Percentiles rank a stretch among this genome's conserved stretches.
Conservation (phyloP, 2,113 vertebrate species). For the Galemys pyrenaicus region DNA sequence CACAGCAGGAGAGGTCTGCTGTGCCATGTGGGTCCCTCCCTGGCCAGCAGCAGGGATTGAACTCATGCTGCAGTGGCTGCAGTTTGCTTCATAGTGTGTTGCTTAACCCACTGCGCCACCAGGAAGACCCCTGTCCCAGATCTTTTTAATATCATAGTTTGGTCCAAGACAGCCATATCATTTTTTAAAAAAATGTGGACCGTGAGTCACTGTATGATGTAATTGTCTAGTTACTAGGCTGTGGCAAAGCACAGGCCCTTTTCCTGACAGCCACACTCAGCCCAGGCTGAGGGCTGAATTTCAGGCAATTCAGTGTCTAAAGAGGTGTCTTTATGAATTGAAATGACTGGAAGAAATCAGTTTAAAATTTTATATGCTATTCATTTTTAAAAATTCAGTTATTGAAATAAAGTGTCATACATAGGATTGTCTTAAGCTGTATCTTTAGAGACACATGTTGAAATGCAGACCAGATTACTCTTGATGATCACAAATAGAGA, state of each 20-base stretch:
- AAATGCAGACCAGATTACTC: not conserved
- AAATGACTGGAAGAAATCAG: not conserved
- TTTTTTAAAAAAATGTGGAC: not conserved
- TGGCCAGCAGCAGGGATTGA: too few species aligned
- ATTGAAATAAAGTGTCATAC: not conserved
- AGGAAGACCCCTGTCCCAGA: too few species aligned
- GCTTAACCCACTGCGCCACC: too few species aligned
- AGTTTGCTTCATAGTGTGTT: too few species aligned
- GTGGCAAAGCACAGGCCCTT: not conserved
- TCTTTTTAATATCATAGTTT: not conserved
- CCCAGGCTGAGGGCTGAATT: not conserved
- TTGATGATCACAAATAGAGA: not conserved
- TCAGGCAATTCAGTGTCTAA: not conserved
- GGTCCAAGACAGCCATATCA: not conserved
- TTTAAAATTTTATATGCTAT: not conserved
- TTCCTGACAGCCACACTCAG: not conserved
- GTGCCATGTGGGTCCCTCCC: too few species aligned
- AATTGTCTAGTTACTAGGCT: not conserved
- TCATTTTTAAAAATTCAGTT: not conserved
- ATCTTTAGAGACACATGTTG: not conserved
- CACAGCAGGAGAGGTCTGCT: too few species aligned
- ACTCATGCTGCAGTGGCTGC: too few species aligned
- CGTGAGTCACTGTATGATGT: not conserved
- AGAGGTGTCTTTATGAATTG: not conserved
- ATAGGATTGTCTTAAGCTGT: not conserved